These are phyloP conservation scores for Leucozona laternaria DNA, from an alignment of 2,888 invertebrate genomes.

Conservation along the genomic window DNA sequence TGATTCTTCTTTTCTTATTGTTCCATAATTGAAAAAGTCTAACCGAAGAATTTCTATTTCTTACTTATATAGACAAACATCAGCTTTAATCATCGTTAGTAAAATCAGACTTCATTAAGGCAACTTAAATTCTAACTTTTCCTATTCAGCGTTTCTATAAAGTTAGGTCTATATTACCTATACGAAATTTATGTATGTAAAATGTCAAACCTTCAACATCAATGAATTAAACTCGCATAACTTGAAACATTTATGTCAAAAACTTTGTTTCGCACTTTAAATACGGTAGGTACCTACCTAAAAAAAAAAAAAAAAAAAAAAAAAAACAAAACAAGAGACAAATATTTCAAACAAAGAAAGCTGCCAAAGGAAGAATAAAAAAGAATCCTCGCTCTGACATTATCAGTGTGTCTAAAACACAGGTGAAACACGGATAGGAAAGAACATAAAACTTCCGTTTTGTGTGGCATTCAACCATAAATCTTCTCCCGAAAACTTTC, in stretches of 20 bases:
- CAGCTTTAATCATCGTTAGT: not conserved
- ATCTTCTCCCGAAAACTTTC: constrained; percentile 68
- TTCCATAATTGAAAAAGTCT: not conserved
- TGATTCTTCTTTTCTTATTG: no score
- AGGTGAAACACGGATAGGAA: constrained; percentile 75
- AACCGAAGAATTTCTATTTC: not conserved
- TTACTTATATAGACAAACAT: not conserved
- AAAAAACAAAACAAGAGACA: not conserved
- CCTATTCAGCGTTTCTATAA: not conserved
- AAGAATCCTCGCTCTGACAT: constrained; percentile 61
- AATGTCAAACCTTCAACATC: constrained; percentile 44
- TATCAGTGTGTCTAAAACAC: constrained; percentile 74
- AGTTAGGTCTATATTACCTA: not conserved
- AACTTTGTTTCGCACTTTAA: constrained; percentile 70
- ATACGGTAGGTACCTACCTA: not conserved
- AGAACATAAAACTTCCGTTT: constrained; percentile 76
- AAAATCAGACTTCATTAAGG: constrained; percentile 1
- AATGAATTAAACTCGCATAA: constrained; percentile 71
- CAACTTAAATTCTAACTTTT: not conserved
- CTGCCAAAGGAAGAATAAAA: not conserved
- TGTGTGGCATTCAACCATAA: constrained; percentile 74
- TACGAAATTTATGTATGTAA: constrained; percentile 15
- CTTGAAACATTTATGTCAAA: constrained; percentile 53
- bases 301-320: not conserved
- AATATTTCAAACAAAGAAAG: constrained; percentile 15